A percentile compares a stretch with the other conserved stretches of the same genome.
Evolutionary conservation across 2,888 invertebrate genomes (phyloP).

Genomic region (Entomobrya proxima): DNA sequence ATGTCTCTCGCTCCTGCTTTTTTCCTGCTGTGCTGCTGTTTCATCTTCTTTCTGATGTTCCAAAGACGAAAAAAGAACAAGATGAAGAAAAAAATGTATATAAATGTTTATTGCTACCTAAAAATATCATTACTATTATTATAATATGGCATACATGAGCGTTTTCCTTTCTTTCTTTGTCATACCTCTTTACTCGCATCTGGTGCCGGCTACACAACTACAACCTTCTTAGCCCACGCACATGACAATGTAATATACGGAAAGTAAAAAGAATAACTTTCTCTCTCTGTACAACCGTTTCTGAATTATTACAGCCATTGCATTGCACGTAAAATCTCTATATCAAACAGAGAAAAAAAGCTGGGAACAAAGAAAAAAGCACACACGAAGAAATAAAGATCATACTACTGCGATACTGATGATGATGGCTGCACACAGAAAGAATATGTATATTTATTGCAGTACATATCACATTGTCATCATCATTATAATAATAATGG

Average conservation of each 20-base stretch:
- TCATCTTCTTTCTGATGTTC: neutral
- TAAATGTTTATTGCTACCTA: neutral
- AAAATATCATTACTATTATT: conserved; percentile 22
- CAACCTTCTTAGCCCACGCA: too few relatives aligned
- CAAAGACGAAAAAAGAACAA: neutral
- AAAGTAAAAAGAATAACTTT: conserved; percentile 11
- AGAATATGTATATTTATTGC: neutral
- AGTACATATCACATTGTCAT: neutral
- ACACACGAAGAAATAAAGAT: too few relatives aligned
- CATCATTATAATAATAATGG: conserved; percentile 17
- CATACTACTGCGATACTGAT: neutral
- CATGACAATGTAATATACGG: neutral
- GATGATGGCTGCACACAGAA: conserved; percentile 31
- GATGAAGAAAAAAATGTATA: neutral
- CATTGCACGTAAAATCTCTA: conserved; percentile 64
- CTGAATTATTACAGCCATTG: conserved; percentile 62
- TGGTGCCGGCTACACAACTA: too few relatives aligned
- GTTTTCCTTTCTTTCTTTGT: too few relatives aligned
- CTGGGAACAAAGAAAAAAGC: neutral
- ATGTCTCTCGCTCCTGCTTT: conserved; percentile 14
- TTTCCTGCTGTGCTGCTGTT: conserved; percentile 52
- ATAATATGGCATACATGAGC: neutral
- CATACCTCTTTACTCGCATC: conserved; percentile 54
- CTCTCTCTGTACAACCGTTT: conserved; percentile 1
- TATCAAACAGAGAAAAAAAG: conserved; percentile 23